Conservation (phyloP, 2,888 invertebrate species). For the Mesochorus sp. region DNA sequence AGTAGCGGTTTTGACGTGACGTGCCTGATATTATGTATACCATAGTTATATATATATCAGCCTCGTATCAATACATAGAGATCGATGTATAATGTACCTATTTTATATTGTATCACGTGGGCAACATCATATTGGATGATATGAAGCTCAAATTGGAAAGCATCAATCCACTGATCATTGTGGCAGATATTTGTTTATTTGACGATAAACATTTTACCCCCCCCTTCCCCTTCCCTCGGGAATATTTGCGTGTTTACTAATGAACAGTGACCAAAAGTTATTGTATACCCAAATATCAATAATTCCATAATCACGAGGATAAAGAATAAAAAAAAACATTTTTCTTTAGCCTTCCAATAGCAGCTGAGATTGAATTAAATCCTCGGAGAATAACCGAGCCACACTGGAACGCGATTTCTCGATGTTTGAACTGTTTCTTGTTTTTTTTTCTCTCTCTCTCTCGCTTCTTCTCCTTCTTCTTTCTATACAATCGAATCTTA, state of each 20-base stretch:
- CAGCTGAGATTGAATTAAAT: no score
- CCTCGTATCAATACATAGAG: no score
- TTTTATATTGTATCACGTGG: neutral
- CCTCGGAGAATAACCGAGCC: no score
- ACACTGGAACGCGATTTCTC: neutral
- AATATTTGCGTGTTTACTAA: neutral
- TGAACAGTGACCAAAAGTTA: no score
- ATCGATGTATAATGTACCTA: neutral
- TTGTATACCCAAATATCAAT: no score
- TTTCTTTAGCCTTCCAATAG: no score
- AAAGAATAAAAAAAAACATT: no score
- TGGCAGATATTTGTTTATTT: conserved; percentile 15
- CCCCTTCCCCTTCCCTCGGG: neutral
- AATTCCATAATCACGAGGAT: no score
- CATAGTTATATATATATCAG: neutral
- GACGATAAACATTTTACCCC: no score
- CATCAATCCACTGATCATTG: conserved; percentile 19
- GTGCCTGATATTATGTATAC: conserved; percentile 18
- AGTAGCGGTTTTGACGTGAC: conserved; percentile 20
- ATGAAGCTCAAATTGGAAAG: conserved; percentile 37
- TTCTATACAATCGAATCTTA: neutral
- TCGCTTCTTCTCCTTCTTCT: no score
- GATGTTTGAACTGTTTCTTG: neutral
- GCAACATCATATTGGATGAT: conserved; percentile 32
- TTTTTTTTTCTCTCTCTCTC: neutral